These are phyloP conservation scores for Spea hammondii DNA, from an alignment of 2,797 vertebrate species.

Conservation along the genomic window DNA sequence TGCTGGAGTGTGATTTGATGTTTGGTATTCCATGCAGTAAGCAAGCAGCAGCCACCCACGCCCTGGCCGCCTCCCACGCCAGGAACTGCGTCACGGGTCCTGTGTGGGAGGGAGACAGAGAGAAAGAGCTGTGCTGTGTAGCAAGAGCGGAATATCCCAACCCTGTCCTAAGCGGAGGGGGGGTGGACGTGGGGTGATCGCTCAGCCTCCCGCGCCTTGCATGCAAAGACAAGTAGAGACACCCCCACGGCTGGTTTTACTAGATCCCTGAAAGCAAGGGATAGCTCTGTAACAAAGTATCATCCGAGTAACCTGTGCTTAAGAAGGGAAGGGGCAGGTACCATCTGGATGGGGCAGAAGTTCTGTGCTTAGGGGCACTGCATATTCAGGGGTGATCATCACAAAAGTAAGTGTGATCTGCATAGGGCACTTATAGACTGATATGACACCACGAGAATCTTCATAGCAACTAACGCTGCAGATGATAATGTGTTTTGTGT, in stretches of 20 bases:
- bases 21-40: slow-evolving; percentile 35
- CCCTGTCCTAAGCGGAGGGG: slow-evolving; percentile 5
- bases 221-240: not conserved
- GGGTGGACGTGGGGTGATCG: slow-evolving; percentile 14
- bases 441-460: no score
- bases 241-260: not conserved
- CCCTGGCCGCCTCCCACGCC: slow-evolving; percentile 38
- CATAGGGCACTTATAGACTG: not conserved
- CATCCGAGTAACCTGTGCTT: slow-evolving; percentile 22
- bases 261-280: not conserved
- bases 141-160: slow-evolving; percentile 29
- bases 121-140: not conserved
- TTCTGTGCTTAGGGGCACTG: not conserved
- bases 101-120: slow-evolving; percentile 39
- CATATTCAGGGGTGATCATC: slow-evolving; percentile 8
- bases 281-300: slow-evolving; percentile 12
- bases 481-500: no score
- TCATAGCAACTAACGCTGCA: not conserved
- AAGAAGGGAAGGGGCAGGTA: slow-evolving; percentile 19
- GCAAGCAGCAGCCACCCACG: slow-evolving; percentile 36
- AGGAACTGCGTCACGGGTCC: slow-evolving; percentile 39
- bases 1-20: slow-evolving; percentile 13
- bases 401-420: slow-evolving; percentile 5
- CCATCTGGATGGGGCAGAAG: slow-evolving; percentile 16
- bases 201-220: slow-evolving; percentile 11